These are phyloP conservation scores for Paradoxurus hermaphroditus DNA, from an alignment of 2,113 vertebrate species.

Conservation along the genomic window DNA sequence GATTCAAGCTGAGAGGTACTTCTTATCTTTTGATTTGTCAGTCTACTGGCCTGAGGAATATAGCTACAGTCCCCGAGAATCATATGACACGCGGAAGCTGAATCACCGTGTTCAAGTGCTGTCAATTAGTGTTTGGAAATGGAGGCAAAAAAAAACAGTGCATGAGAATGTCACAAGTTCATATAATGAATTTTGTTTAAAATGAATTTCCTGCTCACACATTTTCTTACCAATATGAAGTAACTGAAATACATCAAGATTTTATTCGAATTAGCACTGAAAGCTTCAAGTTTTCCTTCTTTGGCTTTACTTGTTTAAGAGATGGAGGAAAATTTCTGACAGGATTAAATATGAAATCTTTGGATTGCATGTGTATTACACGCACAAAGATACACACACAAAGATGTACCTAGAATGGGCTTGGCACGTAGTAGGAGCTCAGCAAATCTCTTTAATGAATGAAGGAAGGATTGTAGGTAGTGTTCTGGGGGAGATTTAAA, in stretches of 20 bases:
- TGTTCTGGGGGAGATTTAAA: not conserved
- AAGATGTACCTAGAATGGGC: not conserved
- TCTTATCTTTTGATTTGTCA: slow-evolving; percentile 67
- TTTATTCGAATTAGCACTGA: slow-evolving; percentile 34
- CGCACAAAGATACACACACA: not conserved
- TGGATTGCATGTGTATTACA: not conserved
- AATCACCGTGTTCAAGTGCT: slow-evolving; percentile 2
- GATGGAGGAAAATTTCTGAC: not conserved
- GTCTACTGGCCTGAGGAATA: slow-evolving; percentile 49
- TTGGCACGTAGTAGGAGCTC: not conserved
- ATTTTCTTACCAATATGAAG: slow-evolving; percentile 7
- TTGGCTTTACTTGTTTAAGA: not conserved
- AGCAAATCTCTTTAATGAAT: not conserved
- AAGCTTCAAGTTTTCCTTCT: not conserved
- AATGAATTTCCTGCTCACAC: slow-evolving; percentile 40
- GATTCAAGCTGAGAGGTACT: slow-evolving; percentile 52
- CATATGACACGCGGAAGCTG: not conserved
- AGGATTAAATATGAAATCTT: not conserved
- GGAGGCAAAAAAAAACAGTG: not conserved
- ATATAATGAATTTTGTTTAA: slow-evolving; percentile 66
- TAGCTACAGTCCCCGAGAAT: not conserved
- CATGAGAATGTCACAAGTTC: slow-evolving; percentile 47
- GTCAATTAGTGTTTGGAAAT: slow-evolving; percentile 55
- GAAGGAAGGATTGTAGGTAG: not conserved
- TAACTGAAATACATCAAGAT: slow-evolving; percentile 27